phyloP scores from a whole-genome alignment of 2,113 vertebrate genomes.

The Mesitornis unicolor region DNA sequence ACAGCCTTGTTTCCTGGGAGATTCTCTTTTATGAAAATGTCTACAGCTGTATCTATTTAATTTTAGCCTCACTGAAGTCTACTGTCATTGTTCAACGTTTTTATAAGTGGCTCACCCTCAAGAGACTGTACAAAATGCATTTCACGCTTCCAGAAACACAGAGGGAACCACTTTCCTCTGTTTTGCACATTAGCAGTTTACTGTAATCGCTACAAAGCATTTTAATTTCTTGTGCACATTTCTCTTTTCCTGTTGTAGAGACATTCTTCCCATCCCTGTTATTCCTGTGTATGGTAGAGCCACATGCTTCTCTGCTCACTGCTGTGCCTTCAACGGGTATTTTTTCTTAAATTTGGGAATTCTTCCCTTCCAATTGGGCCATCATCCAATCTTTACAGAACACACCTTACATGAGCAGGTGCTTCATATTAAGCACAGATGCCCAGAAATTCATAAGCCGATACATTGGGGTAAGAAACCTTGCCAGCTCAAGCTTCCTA shows the following conservation, averaged over 20 bases:
- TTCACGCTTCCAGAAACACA: not conserved
- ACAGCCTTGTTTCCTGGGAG: not conserved
- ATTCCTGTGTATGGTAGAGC: not conserved
- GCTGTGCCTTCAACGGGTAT: conserved; percentile 28
- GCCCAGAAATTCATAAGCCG: not conserved
- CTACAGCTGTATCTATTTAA: not conserved
- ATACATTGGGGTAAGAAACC: not conserved
- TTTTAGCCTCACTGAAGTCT: not conserved
- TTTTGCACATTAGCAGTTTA: not conserved
- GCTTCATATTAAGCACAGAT: conserved; percentile 20
- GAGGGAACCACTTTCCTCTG: not conserved
- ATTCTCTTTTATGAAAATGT: not conserved
- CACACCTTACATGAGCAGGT: conserved; percentile 18
- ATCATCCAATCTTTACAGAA: not conserved
- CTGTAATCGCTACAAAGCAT: not conserved
- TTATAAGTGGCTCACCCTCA: not conserved
- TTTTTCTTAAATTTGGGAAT: not conserved
- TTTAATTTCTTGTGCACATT: not conserved
- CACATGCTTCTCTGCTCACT: not conserved
- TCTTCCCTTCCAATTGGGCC: conserved; percentile 1
- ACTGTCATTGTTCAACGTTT: not conserved
- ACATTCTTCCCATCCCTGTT: not conserved
- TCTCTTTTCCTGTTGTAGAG: not conserved
- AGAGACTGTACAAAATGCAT: not conserved
- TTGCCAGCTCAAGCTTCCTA: conserved; percentile 15